Conservation (phyloP, 2,113 vertebrate species). For the Miniopterus natalensis region DNA sequence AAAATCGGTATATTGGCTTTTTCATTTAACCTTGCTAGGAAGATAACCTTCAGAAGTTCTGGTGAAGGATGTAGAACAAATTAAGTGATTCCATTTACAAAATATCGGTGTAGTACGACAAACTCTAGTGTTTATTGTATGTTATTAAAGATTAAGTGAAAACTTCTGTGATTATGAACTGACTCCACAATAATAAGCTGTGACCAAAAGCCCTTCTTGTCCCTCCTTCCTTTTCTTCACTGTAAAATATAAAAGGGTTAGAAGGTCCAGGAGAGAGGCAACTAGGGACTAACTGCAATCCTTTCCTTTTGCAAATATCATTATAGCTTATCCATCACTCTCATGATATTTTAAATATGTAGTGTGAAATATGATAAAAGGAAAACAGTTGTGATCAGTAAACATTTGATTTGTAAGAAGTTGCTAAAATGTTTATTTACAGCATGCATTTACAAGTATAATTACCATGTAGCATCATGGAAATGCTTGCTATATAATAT, state of each 20-base stretch:
- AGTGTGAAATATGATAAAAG: constrained; percentile 9
- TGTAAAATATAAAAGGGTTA: not conserved
- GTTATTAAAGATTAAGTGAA: not conserved
- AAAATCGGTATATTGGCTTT: not conserved
- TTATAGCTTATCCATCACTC: not conserved
- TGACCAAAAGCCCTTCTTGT: not conserved
- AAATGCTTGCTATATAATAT: not conserved
- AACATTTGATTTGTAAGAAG: not conserved
- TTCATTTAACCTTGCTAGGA: not conserved
- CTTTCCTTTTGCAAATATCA: not conserved
- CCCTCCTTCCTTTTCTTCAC: not conserved
- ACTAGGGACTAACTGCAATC: not conserved
- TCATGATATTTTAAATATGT: not conserved
- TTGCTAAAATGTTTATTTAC: not conserved
- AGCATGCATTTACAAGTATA: not conserved
- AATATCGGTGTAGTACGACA: not conserved
- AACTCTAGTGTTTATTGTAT: not conserved
- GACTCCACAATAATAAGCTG: not conserved
- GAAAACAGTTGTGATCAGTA: not conserved
- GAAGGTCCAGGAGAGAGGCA: not conserved
- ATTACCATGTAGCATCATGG: not conserved
- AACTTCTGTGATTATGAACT: not conserved
- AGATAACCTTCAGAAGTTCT: constrained; percentile 18
- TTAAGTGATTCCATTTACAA: not conserved
- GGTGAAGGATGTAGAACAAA: not conserved